Conservation (phyloP, 1,140 invertebrate genomes). For the Drosophila nannoptera region DNA sequence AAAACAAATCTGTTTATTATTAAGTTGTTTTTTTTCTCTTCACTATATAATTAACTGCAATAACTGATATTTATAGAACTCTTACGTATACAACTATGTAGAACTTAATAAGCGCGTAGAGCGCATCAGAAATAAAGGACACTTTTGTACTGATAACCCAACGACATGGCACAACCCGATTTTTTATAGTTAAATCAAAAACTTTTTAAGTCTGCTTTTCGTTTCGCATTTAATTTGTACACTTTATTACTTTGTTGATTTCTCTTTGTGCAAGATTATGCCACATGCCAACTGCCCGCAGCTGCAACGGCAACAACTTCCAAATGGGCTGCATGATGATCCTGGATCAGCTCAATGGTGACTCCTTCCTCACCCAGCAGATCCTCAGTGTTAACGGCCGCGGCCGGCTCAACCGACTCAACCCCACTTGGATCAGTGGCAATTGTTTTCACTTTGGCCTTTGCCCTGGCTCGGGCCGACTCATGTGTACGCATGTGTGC, state of each 20-base stretch:
- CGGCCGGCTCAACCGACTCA: not conserved
- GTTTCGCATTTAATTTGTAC: constrained; percentile 4
- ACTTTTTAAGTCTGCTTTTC: no score
- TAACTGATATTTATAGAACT: no score
- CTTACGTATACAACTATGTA: constrained; percentile 14
- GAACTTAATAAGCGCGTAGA: constrained; percentile 22
- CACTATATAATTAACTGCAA: no score
- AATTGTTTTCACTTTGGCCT: constrained; percentile 19
- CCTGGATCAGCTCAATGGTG: constrained; percentile 37
- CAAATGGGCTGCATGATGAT: constrained; percentile 28
- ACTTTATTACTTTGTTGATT: not conserved
- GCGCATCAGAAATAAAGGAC: constrained; percentile 35
- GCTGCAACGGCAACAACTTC: constrained; percentile 20
- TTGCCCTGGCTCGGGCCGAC: constrained; percentile 18
- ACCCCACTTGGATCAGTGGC: not conserved
- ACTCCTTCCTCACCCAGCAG: constrained; percentile 28
- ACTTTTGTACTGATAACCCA: constrained; percentile 29
- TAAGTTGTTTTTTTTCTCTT: no score
- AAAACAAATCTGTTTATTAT: no score
- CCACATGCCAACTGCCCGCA: constrained; percentile 36
- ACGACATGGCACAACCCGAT: not conserved
- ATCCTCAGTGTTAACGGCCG: not conserved
- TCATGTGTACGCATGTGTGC: constrained; percentile 80
- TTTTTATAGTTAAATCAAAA: not conserved
- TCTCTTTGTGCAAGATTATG: not conserved